These are phyloP conservation scores for Eubasilissa splendida DNA, from an alignment of 2,888 invertebrate genomes.

Conservation along the genomic window DNA sequence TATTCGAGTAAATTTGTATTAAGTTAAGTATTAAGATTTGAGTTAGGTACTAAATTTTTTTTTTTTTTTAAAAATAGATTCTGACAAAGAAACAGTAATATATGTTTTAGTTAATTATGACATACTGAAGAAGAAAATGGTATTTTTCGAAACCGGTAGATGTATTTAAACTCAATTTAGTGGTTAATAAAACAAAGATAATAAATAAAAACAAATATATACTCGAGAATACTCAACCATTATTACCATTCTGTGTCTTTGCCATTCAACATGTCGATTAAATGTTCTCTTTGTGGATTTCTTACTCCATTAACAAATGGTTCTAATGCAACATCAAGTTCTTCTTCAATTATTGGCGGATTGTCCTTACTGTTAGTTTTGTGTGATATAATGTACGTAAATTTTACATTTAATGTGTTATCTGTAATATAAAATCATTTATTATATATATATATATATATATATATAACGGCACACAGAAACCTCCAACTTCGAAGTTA, in stretches of 20 bases:
- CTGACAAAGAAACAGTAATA: too few relatives aligned
- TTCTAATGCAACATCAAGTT: constrained; percentile 74
- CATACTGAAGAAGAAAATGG: too few relatives aligned
- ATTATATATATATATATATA: neutral
- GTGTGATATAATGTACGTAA: constrained; percentile 84
- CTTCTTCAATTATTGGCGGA: constrained; percentile 77
- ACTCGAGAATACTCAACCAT: neutral
- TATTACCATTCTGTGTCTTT: constrained; percentile 65
- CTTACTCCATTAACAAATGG: constrained; percentile 68
- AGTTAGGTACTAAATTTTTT: too few relatives aligned
- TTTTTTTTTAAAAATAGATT: too few relatives aligned
- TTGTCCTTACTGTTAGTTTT: constrained; percentile 82
- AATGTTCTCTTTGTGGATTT: constrained; percentile 76
- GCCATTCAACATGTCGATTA: constrained; percentile 76
- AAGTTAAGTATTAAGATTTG: too few relatives aligned
- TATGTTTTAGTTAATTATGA: too few relatives aligned
- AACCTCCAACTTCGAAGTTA: too few relatives aligned
- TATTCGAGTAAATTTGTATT: too few relatives aligned
- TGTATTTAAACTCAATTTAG: too few relatives aligned
- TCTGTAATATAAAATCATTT: constrained; percentile 66
- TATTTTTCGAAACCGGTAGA: too few relatives aligned
- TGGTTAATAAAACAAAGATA: too few relatives aligned
- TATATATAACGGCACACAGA: too few relatives aligned
- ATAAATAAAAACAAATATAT: neutral
- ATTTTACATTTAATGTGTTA: constrained; percentile 74